These are phyloP conservation scores for Diarsia rubi DNA, from an alignment of 2,888 invertebrate species.

Conservation along the genomic window DNA sequence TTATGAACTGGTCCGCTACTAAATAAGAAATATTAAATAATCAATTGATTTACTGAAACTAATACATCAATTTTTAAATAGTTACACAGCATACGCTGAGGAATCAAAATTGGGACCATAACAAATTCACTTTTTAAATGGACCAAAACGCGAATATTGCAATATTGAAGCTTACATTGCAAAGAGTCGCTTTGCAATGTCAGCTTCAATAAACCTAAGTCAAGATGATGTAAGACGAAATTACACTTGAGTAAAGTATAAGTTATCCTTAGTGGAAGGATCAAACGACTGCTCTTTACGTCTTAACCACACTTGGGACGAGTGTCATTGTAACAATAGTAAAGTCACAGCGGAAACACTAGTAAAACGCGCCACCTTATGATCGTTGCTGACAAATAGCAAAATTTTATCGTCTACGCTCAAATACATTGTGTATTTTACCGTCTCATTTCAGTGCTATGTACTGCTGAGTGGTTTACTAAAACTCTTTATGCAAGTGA, in stretches of 20 bases:
- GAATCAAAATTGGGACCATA: too few relatives aligned
- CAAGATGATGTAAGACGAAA: constrained; percentile 5
- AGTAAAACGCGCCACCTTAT: constrained; percentile 35
- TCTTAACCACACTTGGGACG: constrained; percentile 38
- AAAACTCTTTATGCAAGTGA: background rate
- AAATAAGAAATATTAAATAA: background rate
- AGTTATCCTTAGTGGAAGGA: constrained; percentile 33
- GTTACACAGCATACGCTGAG: background rate
- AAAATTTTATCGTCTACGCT: constrained; percentile 19
- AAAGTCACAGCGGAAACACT: constrained; percentile 36
- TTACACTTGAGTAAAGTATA: constrained; percentile 25
- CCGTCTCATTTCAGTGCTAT: constrained; percentile 2
- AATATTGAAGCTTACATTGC: too few relatives aligned
- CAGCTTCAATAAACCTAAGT: constrained; percentile 22
- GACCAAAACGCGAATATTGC: too few relatives aligned
- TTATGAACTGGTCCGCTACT: background rate
- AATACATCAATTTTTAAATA: background rate
- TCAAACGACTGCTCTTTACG: constrained; percentile 45
- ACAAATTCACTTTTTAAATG: background rate
- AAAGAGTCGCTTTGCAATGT: constrained; percentile 9
- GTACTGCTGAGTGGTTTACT: background rate
- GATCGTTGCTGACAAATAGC: constrained; percentile 23
- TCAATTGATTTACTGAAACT: background rate
- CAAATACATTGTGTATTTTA: constrained; percentile 41
- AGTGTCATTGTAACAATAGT: constrained; percentile 42